Base-by-base conservation (phyloP, 2,888 invertebrate species). In the Macrosoma leucophasiata region DNA sequence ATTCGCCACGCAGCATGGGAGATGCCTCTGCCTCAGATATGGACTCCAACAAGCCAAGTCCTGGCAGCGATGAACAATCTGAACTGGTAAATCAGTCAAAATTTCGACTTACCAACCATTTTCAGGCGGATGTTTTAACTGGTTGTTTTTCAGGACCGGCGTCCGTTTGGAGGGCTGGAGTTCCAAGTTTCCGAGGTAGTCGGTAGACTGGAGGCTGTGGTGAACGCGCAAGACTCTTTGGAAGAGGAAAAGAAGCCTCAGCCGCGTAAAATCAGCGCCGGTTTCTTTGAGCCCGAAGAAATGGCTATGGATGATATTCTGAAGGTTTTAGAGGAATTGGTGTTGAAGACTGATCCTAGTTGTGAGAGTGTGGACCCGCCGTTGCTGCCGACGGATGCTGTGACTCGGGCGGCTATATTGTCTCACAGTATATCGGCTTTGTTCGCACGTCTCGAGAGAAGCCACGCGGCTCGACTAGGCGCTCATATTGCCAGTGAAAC, bases 361-460 rank as follows among this genome's bases (percentile, higher is more conserved):
- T 86, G 89, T 54, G 90, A 90, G 37, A 89, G 88, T 54, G 58
- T 85, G 1, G 88, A 88, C 39, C 87, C 86, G 12, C 82, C 89
- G 33, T 84, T 90, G 27, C 72, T 87, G 22, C 81, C 91, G 6
- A 90, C 90, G 36, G 88, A 89, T 44, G 85, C 88, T 22, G 82
- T 86, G 33, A 88, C 86, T 27, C 73, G 82, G 4, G 78, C 82
- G 2, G 78, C 94, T 6, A 87, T 96, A 32, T 86, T 95, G 12
- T 91, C 95, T n/a, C 96, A 96, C 67, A 93, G 94, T 62, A 87
- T 97, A 48, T 91, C 93, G 3, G 95, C 96, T 1, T 92, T 94
- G 61, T 90, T 95, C 43, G 91, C 93, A n/a, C 90, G 93, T 31
- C 70, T 97, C 43, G 94, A 95, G 43, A 86, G 92, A 23, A 85